Evolutionary conservation across 2,888 invertebrate species (phyloP), one percentile per base, ranked within the genome.

Genomic region (Pandemis corylana): DNA sequence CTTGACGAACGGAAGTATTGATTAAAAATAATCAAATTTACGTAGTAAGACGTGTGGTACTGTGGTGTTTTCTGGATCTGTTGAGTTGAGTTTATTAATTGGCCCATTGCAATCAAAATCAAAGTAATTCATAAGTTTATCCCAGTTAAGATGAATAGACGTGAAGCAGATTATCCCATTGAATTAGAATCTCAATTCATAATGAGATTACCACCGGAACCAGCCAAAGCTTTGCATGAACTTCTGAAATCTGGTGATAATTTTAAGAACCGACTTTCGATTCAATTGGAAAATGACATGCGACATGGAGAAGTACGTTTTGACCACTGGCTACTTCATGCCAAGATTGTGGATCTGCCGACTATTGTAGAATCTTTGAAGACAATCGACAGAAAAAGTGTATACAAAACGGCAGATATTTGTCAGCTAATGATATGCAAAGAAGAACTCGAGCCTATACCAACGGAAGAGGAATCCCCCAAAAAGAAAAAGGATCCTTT

Each of bases 371-470:
- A 99, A 91, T 97, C 98, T 0, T 93, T 97, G 75, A 99, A 99
- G 93, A 98, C 98, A 0, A 97, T 98, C 64, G 99, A 99, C 87
- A 96, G 96, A 76, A 99, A 98, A 89, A 98, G 97, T 83, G 97
- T 99, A 82, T 99, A 99, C 87, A 99, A 99, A 94, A 98, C 98
- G 3, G 98, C 98, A 0, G 98, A 99, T 89, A 96, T 99, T 78
- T 97, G 97, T 82, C 99, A 98, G 94, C 90, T 96, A 88, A 95
- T 98, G 94, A 93, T 97, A 66, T 98, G 98, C 82, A 97, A 96
- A 89, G 97, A 97, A 82, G 98, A 98, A 82, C 97, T 97, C 65
- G 97, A 98, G 83, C 95, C 95, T 78, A 95, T 95, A 13, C 94
- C 95, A 0, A 95, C 96, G 0, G 96, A 97, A 78, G 97, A 97